phyloP scores from a whole-genome alignment of 2,113 vertebrate species.

The Ctenodactylus gundi region DNA sequence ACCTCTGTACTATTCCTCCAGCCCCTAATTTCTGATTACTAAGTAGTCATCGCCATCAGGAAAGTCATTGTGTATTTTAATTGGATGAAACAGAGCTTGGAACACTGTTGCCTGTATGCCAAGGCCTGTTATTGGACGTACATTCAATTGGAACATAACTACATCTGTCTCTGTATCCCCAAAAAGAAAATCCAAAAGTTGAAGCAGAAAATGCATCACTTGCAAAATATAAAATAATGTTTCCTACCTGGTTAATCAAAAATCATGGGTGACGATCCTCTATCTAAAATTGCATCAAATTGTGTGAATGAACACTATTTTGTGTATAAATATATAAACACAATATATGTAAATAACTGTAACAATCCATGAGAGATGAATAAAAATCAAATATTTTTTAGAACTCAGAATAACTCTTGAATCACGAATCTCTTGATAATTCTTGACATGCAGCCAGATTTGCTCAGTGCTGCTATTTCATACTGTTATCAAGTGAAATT shows the following conservation, averaged over 20 bases:
- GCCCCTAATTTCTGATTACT: too few species aligned
- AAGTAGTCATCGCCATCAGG: too few species aligned
- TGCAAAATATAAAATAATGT: not conserved
- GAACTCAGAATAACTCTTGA: not conserved
- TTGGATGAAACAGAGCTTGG: not conserved
- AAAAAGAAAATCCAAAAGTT: not conserved
- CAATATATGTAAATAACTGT: not conserved
- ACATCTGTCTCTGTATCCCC: not conserved
- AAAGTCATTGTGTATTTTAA: too few species aligned
- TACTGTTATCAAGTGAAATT: not conserved
- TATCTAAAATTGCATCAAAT: not conserved
- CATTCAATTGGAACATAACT: too few species aligned
- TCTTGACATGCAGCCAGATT: not conserved
- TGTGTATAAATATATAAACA: not conserved
- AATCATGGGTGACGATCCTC: not conserved
- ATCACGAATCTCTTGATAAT: not conserved
- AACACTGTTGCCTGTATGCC: not conserved
- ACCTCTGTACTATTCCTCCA: too few species aligned
- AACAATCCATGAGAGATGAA: not conserved
- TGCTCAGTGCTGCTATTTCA: not conserved
- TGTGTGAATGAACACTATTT: not conserved
- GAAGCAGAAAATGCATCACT: not conserved
- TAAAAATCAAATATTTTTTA: not conserved
- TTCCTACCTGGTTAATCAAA: not conserved
- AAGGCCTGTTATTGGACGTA: not conserved